Evolutionary conservation across 2,113 vertebrate species (phyloP), one percentile per base, ranked within the genome.

Genomic region (Tapirus terrestris): DNA sequence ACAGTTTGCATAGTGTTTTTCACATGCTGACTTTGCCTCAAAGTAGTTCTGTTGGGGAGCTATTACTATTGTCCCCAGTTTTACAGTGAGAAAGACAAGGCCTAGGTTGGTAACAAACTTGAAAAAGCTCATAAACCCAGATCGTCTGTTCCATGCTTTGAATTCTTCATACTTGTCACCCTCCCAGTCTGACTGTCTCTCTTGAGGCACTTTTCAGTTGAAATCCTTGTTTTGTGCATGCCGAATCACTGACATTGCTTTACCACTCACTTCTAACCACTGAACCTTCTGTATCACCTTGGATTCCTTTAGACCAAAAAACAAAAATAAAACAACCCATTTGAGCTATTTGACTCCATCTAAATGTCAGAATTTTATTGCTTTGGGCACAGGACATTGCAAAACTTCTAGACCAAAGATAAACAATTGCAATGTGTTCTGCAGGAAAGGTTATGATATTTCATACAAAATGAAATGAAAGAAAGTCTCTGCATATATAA

Each of bases 291-390:
- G 33, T 23, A 51, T 86, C 60, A 92, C 80, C 72, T 63, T 81
- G 87, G 31, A 72, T 82, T 96, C 82, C 43, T 81, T 76, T 87
- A 95, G 77, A 86, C 70, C 39, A 86, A 93, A 94, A 36, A 8
- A 8, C 4, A 17, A 79, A 76, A 43, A 60, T n/a, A 29, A 93
- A 97, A 92, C 18, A 90, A 70, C 25, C 65, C 16, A 33, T 94
- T 94, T 53, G 75, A 94, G 75, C 92, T 92, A 70, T 39, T 39
- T 76, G 63, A 96, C 96, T 92, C 94, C 70, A 67, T 94, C 63
- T 95, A 90, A 95, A 94, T 87, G 91, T 97, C 96, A 96, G 68
- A 61, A 80, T 80, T 31, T 76, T 81, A 94, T 73, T 97, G 83
- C 93, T 96, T 81, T 97, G 51, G 84, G 65, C 9, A 13, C 65